These are phyloP conservation scores for Enteromius viviparus DNA, from an alignment of 2,797 vertebrate species.

Conservation along the genomic window DNA sequence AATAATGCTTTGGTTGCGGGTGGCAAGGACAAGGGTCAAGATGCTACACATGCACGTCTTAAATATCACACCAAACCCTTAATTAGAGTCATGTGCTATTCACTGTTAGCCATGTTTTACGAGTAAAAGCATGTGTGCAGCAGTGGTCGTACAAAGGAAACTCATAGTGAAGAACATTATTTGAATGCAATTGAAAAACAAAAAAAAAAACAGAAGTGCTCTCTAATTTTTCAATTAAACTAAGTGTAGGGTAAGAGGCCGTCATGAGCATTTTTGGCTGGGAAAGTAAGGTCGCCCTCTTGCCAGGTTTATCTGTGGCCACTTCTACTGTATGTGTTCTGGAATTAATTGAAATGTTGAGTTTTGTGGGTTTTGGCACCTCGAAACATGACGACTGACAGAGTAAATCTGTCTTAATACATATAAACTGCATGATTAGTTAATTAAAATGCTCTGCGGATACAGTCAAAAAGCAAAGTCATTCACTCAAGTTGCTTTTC, in stretches of 20 bases:
- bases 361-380: conserved; percentile 47
- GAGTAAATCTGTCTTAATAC: conserved; percentile 41
- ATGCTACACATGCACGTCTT: conserved; percentile 21
- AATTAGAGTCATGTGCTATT: conserved; percentile 69
- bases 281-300: conserved; percentile 60
- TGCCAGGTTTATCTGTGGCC: conserved; percentile 63
- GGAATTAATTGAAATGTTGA: conserved; percentile 45
- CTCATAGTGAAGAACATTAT: conserved; percentile 40
- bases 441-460: conserved; percentile 23
- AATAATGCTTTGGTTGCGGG: not conserved
- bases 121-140: conserved; percentile 51
- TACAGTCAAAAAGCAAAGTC: not conserved
- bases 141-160: conserved; percentile 45
- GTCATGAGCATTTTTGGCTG: conserved; percentile 32
- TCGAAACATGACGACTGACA: conserved; percentile 28
- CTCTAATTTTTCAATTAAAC: conserved; percentile 59
- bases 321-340: conserved; percentile 44
- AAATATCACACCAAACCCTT: conserved; percentile 61
- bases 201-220: conserved; percentile 37
- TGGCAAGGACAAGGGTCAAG: not conserved
- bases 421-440: conserved; percentile 32
- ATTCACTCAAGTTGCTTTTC: conserved; percentile 23
- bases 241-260: conserved; percentile 53
- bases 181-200: conserved; percentile 41
- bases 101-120: conserved; percentile 57